Evolutionary conservation across 2,797 vertebrate genomes (phyloP), one percentile per base, ranked within the genome.

Genomic region (Gouania willdenowi): DNA sequence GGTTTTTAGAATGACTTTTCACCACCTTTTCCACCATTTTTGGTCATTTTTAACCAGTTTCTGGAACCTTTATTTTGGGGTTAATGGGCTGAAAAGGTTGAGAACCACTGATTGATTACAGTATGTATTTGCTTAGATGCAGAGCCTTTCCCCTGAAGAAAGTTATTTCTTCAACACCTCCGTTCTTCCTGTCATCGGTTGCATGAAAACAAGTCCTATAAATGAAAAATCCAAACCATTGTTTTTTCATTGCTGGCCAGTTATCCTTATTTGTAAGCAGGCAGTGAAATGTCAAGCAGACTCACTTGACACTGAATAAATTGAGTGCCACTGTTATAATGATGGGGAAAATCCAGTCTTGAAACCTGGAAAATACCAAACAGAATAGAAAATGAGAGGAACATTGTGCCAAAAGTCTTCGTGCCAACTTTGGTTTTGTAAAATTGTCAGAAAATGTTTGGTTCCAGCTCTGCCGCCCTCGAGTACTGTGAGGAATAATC

Each of bases 341-440:
- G 55, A 74, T 4, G 17, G 48, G 26, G 26, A 66, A 74, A 66
- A 54, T 55, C 45, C 53, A 32, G 33, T 62, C 24, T 72, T 40
- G 14, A 58, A 65, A 61, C 48, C 24, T 48, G 6, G 37, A 34
- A 50, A 77, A 67, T 43, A 25, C 27, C 35, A 44, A 53, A 59
- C 28, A 25, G 47, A 68, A 34, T 27, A 18, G 45, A 36, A n/a
- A 40, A 46, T 26, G 30, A 32, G 41, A 48, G 47, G 47, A 63
- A 61, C 48, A 48, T 42, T 36, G 62, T 42, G 28, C 47, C 41
- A 15, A 49, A 45, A 37, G 44, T n/a, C 28, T 40, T 20, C 27
- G 34, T 52, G 58, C 65, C 61, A 65, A 53, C 46, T 55, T n/a
- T 56, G 45, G 55, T 58, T 75, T 66, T 38, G 62, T 63, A 52